Conservation (phyloP, 1,140 invertebrate genomes). For the Hyles euphorbiae region DNA sequence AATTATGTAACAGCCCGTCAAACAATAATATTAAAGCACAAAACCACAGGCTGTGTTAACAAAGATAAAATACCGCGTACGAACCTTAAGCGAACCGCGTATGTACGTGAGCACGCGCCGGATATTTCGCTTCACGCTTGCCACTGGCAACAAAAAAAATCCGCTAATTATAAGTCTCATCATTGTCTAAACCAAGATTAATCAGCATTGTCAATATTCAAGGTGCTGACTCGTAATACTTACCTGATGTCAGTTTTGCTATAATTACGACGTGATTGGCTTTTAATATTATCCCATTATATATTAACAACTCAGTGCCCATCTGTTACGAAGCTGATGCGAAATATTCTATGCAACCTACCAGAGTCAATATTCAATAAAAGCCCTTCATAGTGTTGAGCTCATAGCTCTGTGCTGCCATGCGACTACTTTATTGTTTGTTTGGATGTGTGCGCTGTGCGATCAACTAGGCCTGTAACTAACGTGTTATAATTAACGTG, state of each 20-base stretch:
- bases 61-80: constrained; percentile 9
- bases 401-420: constrained; percentile 27
- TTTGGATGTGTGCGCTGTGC: constrained; percentile 46
- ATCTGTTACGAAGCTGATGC: constrained; percentile 34
- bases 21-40: constrained; percentile 23
- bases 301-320: constrained; percentile 15
- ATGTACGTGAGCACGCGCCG: constrained; percentile 6
- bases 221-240: constrained; percentile 37
- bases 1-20: constrained; percentile 29
- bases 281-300: constrained; percentile 18
- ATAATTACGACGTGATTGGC: constrained; percentile 25
- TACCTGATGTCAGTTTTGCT: constrained; percentile 33
- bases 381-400: neutral
- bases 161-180: constrained; percentile 41
- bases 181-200: constrained; percentile 43
- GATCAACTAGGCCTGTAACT: constrained; percentile 41
- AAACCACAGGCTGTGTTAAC: constrained; percentile 28
- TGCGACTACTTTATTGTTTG: constrained; percentile 43
- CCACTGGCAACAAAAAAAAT: constrained; percentile 23
- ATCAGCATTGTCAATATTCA: constrained; percentile 65
- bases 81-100: neutral
- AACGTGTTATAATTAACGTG: constrained; percentile 48
- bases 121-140: constrained; percentile 7
- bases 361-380: constrained; percentile 8
- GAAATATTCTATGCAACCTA: constrained; percentile 43